phyloP scores from a whole-genome alignment of 2,888 invertebrate species.

The Cyclophora punctaria region DNA sequence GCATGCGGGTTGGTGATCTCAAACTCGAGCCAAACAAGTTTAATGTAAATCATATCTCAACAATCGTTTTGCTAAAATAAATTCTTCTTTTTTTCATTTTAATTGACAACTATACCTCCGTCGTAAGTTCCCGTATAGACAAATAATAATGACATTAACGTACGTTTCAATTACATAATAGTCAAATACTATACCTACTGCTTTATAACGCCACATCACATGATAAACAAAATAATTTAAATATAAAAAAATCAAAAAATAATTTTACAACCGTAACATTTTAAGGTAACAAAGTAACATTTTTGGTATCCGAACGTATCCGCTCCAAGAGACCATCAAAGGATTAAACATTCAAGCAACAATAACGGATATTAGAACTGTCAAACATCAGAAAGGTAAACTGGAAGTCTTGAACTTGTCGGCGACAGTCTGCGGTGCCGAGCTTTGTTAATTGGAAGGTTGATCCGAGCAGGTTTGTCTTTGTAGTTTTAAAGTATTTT shows the following conservation, averaged over 20 bases:
- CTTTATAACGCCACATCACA: not conserved
- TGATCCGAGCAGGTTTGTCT: no score
- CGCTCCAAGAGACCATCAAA: conserved; percentile 11
- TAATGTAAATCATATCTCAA: no score
- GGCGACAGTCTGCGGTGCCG: conserved; percentile 12
- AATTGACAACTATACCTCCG: no score
- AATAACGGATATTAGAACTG: conserved; percentile 43
- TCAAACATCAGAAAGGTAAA: conserved; percentile 29
- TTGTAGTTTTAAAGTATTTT: no score
- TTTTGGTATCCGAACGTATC: not conserved
- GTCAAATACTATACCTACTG: no score
- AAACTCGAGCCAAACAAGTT: no score
- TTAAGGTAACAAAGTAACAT: no score
- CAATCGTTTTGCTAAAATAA: not conserved
- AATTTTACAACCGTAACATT: no score
- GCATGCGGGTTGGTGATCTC: no score
- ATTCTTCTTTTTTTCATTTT: conserved; percentile 10
- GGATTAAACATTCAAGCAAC: conserved; percentile 35
- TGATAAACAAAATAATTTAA: not conserved
- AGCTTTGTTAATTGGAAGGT: conserved; percentile 3
- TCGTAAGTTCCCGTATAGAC: no score
- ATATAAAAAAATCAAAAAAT: not conserved
- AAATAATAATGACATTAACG: no score
- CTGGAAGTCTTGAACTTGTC: not conserved
- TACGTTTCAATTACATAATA: no score